phyloP scores from a whole-genome alignment of 2,113 vertebrate species.

The Petaurus breviceps region DNA sequence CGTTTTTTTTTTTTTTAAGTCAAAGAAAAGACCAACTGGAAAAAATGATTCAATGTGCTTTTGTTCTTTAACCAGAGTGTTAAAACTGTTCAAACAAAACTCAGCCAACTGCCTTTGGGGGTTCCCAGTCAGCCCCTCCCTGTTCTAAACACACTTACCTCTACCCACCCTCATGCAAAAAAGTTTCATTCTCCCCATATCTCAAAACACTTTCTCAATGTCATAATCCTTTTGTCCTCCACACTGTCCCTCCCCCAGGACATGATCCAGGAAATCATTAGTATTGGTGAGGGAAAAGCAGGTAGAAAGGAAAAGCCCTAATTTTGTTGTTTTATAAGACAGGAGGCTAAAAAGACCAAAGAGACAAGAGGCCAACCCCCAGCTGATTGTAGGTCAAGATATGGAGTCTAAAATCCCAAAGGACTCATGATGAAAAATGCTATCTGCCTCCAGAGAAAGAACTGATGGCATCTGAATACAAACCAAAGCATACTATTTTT shows the following conservation, averaged over 20 bases:
- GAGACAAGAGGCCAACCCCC: not conserved
- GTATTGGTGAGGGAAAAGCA: not conserved
- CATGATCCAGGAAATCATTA: not conserved
- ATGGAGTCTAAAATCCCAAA: not conserved
- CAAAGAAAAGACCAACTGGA: conserved; percentile 36
- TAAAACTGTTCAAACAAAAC: not conserved
- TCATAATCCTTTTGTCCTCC: not conserved
- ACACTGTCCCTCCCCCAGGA: not conserved
- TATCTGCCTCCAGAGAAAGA: not conserved
- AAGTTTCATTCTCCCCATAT: not conserved
- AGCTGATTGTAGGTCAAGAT: not conserved
- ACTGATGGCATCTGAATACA: not conserved
- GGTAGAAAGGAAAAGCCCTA: not conserved
- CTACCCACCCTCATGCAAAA: not conserved
- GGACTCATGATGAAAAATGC: not conserved
- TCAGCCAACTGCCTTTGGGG: conserved; percentile 8
- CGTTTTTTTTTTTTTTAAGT: not conserved
- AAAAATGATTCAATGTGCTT: conserved; percentile 4
- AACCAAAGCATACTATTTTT: not conserved
- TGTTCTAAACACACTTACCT: not conserved
- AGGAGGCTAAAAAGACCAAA: not conserved
- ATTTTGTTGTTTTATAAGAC: not conserved
- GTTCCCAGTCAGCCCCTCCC: not conserved
- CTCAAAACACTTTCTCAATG: not conserved
- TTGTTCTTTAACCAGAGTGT: conserved; percentile 13